These are phyloP conservation scores for Drosophila niveifrons DNA, from an alignment of 2,888 invertebrate genomes.

Conservation along the genomic window DNA sequence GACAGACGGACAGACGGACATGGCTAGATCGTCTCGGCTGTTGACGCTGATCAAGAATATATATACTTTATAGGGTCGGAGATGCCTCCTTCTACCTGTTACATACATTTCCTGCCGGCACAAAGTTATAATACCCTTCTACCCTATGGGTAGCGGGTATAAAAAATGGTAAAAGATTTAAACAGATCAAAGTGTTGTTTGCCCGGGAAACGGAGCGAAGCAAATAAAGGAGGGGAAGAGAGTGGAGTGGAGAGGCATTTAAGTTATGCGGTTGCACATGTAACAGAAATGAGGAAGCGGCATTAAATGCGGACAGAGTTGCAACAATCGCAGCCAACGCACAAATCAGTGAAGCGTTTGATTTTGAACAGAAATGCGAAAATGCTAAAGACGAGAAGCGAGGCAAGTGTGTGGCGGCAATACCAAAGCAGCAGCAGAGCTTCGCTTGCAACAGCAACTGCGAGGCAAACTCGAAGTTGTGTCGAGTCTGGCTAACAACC, in stretches of 20 bases:
- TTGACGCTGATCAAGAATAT: too few relatives aligned
- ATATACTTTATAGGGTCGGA: too few relatives aligned
- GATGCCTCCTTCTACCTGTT: too few relatives aligned
- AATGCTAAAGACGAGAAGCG: constrained; percentile 36
- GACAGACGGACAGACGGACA: too few relatives aligned
- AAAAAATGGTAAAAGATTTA: constrained; percentile 26
- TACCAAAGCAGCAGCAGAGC: constrained; percentile 27
- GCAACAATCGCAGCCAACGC: constrained; percentile 56
- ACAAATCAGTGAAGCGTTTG: constrained; percentile 73
- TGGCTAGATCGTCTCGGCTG: too few relatives aligned
- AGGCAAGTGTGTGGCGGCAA: too few relatives aligned
- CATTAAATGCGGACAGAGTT: constrained; percentile 42
- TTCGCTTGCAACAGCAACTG: constrained; percentile 33
- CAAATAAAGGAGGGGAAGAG: background rate
- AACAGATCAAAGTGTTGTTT: constrained; percentile 51
- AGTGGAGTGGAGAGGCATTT: constrained; percentile 34
- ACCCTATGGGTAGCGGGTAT: too few relatives aligned
- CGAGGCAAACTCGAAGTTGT: background rate
- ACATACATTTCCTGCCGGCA: too few relatives aligned
- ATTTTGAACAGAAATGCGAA: constrained; percentile 61
- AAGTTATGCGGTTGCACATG: constrained; percentile 72
- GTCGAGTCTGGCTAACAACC: constrained; percentile 53
- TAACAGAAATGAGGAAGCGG: constrained; percentile 78
- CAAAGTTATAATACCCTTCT: too few relatives aligned
- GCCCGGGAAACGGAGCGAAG: constrained; percentile 14